Base-by-base conservation (phyloP, 2,888 invertebrate species). In the Villa cingulata region DNA sequence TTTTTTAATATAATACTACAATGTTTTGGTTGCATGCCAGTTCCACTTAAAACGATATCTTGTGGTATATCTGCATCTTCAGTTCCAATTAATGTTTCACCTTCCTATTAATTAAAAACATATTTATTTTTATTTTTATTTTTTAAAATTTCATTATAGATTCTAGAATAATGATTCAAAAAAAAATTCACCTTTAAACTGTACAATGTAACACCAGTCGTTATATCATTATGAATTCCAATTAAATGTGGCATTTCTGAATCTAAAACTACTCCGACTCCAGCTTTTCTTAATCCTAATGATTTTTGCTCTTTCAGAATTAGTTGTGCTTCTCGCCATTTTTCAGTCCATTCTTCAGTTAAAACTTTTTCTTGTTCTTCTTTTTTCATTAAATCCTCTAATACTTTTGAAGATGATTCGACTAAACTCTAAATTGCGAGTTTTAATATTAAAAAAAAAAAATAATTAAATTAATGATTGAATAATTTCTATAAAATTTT, bases 191-290 rank as follows among this genome's bases (percentile, higher is more conserved):
- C 81, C 74, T 89, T 90, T 20, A 92, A 72, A 66, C 91, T 90
- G 63, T 91, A 92, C 1, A 94, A 71, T 0, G 90, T 89, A 27
- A 94, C 89, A 0, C 92, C 92, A 0, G 92, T 92, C 49, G 86
- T 89, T 41, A 89, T 76, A 66, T 92, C 89, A 60, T 91, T 91
- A 60, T 91, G 91, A 54, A 92, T 90, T 32, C 89, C 88, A 44
- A 92, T 86, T 6, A 94, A 76, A 70, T 94, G 92, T 0, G 92
- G 92, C 75, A 86, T 82, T 62, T 90, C 89, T 0, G 90, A 90
- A 66, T 90, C 89, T 43, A 90, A 70, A 2, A 90, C 87, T 0
- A 91, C 89, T 1, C 92, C 92, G 1, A 86, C 78, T 0, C 88
- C 88, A 39, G 89, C 85, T 70, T 90, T 91, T 38, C 91, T 72